Evolutionary conservation across 1,140 invertebrate species (phyloP).

Genomic region (Drosophila erecta): DNA sequence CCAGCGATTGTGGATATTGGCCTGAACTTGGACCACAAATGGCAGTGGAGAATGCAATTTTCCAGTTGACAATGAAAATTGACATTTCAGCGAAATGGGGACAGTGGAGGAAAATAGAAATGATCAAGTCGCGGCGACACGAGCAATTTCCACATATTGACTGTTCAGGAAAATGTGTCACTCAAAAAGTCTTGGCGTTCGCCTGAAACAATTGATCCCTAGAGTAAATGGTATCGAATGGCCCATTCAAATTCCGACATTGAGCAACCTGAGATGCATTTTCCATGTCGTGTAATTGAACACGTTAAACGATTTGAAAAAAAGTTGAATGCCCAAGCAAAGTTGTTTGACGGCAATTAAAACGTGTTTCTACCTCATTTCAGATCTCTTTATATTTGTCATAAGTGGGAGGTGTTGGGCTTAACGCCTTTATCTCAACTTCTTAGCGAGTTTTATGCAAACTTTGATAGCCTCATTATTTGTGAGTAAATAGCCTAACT

Average conservation of each 20-base stretch:
- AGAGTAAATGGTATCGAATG: slow-evolving; percentile 28
- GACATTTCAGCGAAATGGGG: slow-evolving; percentile 49
- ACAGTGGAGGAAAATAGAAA: slow-evolving; percentile 48
- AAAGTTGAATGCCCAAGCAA: slow-evolving; percentile 18
- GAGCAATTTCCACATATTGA: slow-evolving; percentile 6
- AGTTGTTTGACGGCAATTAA: slow-evolving; percentile 30
- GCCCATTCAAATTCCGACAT: slow-evolving; percentile 42
- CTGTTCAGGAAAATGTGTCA: slow-evolving; percentile 8
- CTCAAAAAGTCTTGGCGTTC: slow-evolving; percentile 2
- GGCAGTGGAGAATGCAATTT: slow-evolving; percentile 36
- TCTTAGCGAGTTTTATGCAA: slow-evolving; percentile 58
- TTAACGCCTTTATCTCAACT: slow-evolving; percentile 47
- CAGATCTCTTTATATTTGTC: slow-evolving; percentile 25
- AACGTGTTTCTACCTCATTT: slow-evolving; percentile 27
- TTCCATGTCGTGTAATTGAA: slow-evolving; percentile 72
- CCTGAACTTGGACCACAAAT: slow-evolving; percentile 64
- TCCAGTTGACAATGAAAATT: slow-evolving; percentile 51
- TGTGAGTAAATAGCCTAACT: slow-evolving; percentile 19
- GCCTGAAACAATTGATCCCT: slow-evolving; percentile 15
- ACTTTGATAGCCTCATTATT: slow-evolving; percentile 55
- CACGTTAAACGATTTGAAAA: slow-evolving; percentile 51
- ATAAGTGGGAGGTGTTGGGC: slow-evolving; percentile 51
- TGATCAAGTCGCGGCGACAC: slow-evolving; percentile 1
- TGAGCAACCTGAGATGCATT: slow-evolving; percentile 52
- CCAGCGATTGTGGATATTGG: slow-evolving; percentile 21